Base-by-base conservation (phyloP, 2,797 vertebrate species). In the Echeneis naucrates region DNA sequence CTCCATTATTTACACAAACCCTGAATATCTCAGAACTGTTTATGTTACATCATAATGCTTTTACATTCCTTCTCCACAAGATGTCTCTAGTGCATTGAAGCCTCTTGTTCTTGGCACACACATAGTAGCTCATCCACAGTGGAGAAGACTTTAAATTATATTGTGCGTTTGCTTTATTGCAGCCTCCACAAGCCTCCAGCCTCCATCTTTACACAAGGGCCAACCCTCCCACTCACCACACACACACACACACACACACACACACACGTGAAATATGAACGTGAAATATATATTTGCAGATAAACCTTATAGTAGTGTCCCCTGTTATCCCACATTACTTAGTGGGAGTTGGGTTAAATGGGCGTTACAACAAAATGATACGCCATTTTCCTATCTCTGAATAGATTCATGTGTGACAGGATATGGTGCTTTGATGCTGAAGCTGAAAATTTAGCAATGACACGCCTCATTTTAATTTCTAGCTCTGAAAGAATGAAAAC, bases 71-170 rank as follows among this genome's bases (percentile, higher is more conserved):
- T 0, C 19, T 24, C 81, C 85, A 79, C 68, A 66, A 71, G 77
- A 62, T 85, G 79, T 78, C 82, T 26, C 72, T 50, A 48, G 37
- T 73, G 72, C 40, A 72, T 42, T 40, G 16, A 69, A 13, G 14
- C 19, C 19, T 63, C 27, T 51, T 50, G 33, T 21, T 63, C 24
- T 51, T 50, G 33, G 17, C 24, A 35, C 33, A 21, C 7, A 47
- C 8, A 11, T 63, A 44, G 69, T 0, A 19, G 26, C 38, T 32
- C 24, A 37, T 8, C 35, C 16, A 27, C 10, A 54, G 14, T 51
- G 32, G 50, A 30, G 19, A 45, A 72, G 14, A 68, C 35, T 23
- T 48, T n/a, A 47, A 12, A 62, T 33, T n/a, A 17, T 11, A 21
- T 8, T 2, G 2, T 32, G 33, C 54, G 24, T 42, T 50, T 24